Evolutionary conservation across 1,140 invertebrate genomes (phyloP), one percentile per base, ranked within the genome.

Genomic region (Aphaenogaster ashmeadi): DNA sequence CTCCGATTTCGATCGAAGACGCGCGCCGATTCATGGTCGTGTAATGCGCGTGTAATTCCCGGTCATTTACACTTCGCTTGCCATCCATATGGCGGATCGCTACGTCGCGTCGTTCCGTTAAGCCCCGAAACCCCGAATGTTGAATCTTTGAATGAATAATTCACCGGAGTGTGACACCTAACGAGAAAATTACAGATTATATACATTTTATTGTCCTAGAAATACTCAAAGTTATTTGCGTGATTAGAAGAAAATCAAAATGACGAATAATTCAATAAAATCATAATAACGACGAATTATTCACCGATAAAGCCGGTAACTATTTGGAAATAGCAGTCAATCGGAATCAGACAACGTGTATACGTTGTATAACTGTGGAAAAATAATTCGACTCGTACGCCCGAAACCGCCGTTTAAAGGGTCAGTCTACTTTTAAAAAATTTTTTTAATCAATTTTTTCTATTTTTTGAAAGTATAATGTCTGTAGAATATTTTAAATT

Each of bases 71-170:
- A 79, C 67, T 66, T 72, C 15, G 74, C 89, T 84, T 88, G 66
- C 47, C 41, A 44, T 11, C 85, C 89, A 88, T 88, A 85, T 92
- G 89, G 75, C 86, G 71, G 80, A 92, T 91, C 90, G 85, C 81
- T 86, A 88, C 90, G 79, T 89, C 87, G 84, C 90, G 79, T 89
- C 87, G 84, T 89, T 92, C 90, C 90, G 80, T 84, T 60, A 41
- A 75, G 7, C 41, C 67, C 15, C 38, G 9, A 21, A 54, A 47
- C 27, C 27, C 5, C 33, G 18, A 54, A 69, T 81, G 18, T 47
- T 56, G 13, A 81, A 83, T 72, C 33, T 6, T 54, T 0, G 27
- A 84, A 47, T 4, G 41, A 56, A 56, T 21, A 36, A 83, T 69
- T 67, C 21, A 36, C 11, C 44, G 9, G 36, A 36, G 11, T 66